Conservation (phyloP, 2,888 invertebrate species). For the Leptopilina syphax region DNA sequence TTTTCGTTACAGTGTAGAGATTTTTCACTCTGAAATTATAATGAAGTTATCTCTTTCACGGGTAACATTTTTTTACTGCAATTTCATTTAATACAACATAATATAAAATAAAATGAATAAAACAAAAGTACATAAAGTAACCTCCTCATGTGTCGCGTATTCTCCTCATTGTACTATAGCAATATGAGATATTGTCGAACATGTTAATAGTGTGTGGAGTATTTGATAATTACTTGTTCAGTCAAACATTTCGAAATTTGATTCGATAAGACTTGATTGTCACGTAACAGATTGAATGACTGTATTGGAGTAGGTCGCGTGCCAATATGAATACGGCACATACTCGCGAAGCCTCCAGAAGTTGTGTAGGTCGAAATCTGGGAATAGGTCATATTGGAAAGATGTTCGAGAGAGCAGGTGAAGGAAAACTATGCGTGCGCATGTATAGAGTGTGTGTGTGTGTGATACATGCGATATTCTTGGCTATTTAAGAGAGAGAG, state of each 20-base stretch:
- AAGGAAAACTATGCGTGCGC: constrained; percentile 21
- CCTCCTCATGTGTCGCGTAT: too few relatives aligned
- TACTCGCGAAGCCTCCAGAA: not conserved
- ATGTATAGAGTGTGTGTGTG: not conserved
- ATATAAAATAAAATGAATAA: too few relatives aligned
- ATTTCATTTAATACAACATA: too few relatives aligned
- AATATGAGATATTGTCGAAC: too few relatives aligned
- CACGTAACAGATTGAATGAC: not conserved
- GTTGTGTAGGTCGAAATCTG: not conserved
- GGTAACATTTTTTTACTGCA: too few relatives aligned
- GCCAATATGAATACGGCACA: constrained; percentile 56
- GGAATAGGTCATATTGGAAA: constrained; percentile 13
- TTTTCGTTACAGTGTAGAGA: too few relatives aligned
- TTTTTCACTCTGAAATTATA: too few relatives aligned
- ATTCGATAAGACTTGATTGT: not conserved
- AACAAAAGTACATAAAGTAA: too few relatives aligned
- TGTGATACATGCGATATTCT: constrained; percentile 21
- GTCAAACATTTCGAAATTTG: not conserved
- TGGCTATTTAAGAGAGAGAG: not conserved
- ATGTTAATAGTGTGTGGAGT: too few relatives aligned
- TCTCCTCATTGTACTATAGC: too few relatives aligned
- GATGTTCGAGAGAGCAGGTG: not conserved
- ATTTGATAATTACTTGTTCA: too few relatives aligned
- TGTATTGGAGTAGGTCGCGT: constrained; percentile 64
- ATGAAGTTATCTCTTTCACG: too few relatives aligned